These are phyloP conservation scores for Dasyornis broadbenti DNA, from an alignment of 2,113 vertebrate genomes.

Conservation along the genomic window DNA sequence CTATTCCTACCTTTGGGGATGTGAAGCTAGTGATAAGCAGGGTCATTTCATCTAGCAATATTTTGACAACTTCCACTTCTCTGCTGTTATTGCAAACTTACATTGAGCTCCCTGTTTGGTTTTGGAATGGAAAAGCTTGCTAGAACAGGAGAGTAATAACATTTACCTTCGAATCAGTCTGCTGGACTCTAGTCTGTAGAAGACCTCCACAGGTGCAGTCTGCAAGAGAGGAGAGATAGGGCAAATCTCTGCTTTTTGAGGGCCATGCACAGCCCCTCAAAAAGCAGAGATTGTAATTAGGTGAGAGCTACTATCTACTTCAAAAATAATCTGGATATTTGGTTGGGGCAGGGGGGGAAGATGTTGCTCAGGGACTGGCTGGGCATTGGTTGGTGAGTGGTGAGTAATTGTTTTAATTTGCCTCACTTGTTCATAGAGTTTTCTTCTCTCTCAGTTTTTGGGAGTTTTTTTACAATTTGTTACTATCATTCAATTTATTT, in stretches of 20 bases:
- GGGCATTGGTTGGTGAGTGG: not conserved
- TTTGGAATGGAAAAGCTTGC: not conserved
- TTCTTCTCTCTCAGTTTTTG: not conserved
- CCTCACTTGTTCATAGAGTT: not conserved
- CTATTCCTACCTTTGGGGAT: not conserved
- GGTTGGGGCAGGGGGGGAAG: too few relatives aligned
- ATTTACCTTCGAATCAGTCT: slow-evolving; percentile 72
- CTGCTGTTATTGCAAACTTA: not conserved
- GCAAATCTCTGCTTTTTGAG: too few relatives aligned
- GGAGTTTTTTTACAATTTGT: not conserved
- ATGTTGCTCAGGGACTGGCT: not conserved
- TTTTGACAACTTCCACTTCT: not conserved
- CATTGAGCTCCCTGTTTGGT: not conserved
- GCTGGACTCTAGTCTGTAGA: slow-evolving; percentile 77
- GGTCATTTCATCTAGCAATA: not conserved
- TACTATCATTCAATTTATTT: not conserved
- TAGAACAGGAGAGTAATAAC: not conserved
- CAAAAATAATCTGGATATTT: not conserved
- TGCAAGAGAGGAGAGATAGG: slow-evolving; percentile 33
- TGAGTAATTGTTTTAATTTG: not conserved
- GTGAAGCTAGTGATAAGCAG: not conserved
- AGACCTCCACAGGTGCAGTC: slow-evolving; percentile 76
- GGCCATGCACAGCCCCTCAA: not conserved
- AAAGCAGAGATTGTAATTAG: not conserved
- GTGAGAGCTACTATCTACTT: not conserved